Base-by-base conservation (phyloP, 2,888 invertebrate species). In the Notodonta dromedarius region DNA sequence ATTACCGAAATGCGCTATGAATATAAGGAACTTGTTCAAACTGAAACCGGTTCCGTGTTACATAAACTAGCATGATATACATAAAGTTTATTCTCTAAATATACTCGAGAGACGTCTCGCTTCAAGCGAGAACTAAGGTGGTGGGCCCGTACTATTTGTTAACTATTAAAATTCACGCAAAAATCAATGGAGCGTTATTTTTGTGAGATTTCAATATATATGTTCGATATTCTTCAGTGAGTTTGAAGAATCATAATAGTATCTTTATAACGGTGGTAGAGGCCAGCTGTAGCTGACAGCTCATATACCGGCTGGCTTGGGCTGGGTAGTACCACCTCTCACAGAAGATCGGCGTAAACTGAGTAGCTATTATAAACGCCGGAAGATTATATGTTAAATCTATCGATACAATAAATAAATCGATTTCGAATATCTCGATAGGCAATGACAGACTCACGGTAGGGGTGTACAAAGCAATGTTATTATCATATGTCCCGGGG, bases 31-130 rank as follows among this genome's bases (percentile, higher is more conserved):
- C 81, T 82, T 82, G 81, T 79, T 78, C 83, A 78, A 79, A 84
- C 79, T 82, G 77, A 83, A 85, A 84, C 81, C 77, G 80, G 85
- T 86, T 86, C 83, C 83, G 74, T 81, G 79, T 85, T 78, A 81
- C 82, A 83, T 87, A 88, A 89, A 90, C 85, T 86, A 86, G 83
- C 82, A 79, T 76, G 81, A 84, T 83, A 86, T 84, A 86, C 83
- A 85, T 87, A 84, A 89, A 92, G 92, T 91, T 92, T 91, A 85
- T 89, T 89, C 88, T 87, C 87, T 88, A 92, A 92, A 92, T 92
- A 93, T 91, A 86, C 91, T 82, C 86, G 63, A 71, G 88, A 86
- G 87, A 87, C 82, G 84, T 86, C 85, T 86, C 72, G 83, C 79
- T 79, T 73, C 69, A 63, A 70, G 74, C 76, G 73, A 74, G 77